Evolutionary conservation across 2,888 invertebrate species (phyloP).

Genomic region (Drosophila algonquin): DNA sequence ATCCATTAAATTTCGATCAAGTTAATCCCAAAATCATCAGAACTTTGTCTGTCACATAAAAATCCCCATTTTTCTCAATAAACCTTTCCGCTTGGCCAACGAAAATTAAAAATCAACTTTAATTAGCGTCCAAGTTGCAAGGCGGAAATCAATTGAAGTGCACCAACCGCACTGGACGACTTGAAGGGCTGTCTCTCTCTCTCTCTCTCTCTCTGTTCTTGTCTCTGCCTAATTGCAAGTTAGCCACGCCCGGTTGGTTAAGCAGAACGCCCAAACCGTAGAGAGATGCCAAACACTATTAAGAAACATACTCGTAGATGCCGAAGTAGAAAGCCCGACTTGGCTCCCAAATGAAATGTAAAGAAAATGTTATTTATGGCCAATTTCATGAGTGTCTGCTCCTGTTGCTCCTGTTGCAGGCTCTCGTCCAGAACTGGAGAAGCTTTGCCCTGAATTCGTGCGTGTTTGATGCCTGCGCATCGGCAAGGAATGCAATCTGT

Average conservation of each 20-base stretch:
- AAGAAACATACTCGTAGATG: slow-evolving; percentile 42
- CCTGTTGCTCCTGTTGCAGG: slow-evolving; percentile 38
- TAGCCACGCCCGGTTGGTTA: slow-evolving; percentile 76
- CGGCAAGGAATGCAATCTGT: slow-evolving; percentile 73
- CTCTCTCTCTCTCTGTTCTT: slow-evolving; percentile 3
- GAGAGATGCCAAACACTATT: slow-evolving; percentile 54
- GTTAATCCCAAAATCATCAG: not conserved
- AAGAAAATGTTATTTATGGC: slow-evolving; percentile 81
- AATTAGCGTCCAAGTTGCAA: slow-evolving; percentile 65
- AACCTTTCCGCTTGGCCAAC: not conserved
- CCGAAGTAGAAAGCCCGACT: slow-evolving; percentile 29
- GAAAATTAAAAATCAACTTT: slow-evolving; percentile 46
- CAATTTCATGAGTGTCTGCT: slow-evolving; percentile 78
- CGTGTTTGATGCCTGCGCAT: slow-evolving; percentile 71
- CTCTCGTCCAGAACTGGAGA: slow-evolving; percentile 15
- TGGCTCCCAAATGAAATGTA: slow-evolving; percentile 77
- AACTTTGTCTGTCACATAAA: not conserved
- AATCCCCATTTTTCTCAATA: not conserved
- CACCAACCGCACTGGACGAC: slow-evolving; percentile 47
- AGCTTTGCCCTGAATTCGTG: slow-evolving; percentile 43
- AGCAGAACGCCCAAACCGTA: slow-evolving; percentile 55
- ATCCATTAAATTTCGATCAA: not conserved
- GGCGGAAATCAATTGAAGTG: slow-evolving; percentile 56
- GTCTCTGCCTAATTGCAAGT: slow-evolving; percentile 73
- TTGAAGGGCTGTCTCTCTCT: slow-evolving; percentile 13